A percentile compares a stretch with the other conserved stretches of the same genome.
Conservation (phyloP, 37 sponge, comb jelly and placozoan species). For the Oopsacas minuta region DNA sequence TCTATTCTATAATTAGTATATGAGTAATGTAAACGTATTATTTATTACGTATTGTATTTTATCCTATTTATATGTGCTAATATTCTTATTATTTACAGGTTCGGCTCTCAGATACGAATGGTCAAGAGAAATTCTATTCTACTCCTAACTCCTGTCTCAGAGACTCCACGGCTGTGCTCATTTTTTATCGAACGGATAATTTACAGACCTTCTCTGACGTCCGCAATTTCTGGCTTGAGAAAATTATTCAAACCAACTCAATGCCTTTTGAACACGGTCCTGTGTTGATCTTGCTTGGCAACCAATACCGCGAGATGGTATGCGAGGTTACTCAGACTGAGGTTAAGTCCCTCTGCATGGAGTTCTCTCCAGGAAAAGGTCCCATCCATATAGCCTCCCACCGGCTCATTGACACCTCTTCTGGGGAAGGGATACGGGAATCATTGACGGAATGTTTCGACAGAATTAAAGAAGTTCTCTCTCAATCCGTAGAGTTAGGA, state of each 20-base stretch:
- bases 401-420: neutral
- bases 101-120: conserved; percentile 7
- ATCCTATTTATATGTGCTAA: neutral
- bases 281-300: neutral
- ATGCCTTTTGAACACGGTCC: neutral
- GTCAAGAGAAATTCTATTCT: neutral
- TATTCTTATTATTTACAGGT: neutral
- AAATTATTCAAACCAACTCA: neutral
- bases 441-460: neutral
- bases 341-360: neutral
- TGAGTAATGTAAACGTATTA: too few relatives aligned
- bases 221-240: neutral
- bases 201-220: neutral
- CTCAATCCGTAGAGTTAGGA: neutral
- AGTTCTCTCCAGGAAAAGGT: neutral
- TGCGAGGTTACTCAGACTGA: neutral
- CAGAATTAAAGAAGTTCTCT: neutral
- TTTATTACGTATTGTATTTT: neutral
- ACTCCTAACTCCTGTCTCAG: neutral
- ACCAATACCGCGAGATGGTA: neutral
- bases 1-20: neutral
- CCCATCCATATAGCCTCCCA: neutral
- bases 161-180: neutral
- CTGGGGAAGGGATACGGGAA: neutral
- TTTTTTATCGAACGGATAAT: neutral